These are phyloP conservation scores for Pangasius sanitwongsei DNA, from an alignment of 2,797 vertebrate species.

Conservation along the genomic window DNA sequence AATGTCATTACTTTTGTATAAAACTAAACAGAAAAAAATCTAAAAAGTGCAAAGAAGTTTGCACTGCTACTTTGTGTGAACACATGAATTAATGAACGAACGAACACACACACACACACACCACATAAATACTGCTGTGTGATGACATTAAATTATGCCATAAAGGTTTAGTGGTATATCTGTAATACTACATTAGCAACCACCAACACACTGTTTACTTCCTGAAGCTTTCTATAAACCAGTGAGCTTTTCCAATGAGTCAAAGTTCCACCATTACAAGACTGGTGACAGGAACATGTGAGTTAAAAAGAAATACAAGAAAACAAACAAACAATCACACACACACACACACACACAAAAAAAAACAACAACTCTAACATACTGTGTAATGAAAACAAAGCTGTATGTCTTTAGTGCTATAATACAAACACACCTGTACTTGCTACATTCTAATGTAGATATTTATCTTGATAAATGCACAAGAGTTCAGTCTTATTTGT, in stretches of 20 bases:
- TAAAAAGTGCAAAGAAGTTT: slow-evolving; percentile 1
- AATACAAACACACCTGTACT: slow-evolving; percentile 12
- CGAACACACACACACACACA: background rate
- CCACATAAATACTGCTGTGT: background rate
- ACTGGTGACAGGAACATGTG: background rate
- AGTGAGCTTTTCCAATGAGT: background rate
- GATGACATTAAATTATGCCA: background rate
- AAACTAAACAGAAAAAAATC: background rate
- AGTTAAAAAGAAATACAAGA: background rate
- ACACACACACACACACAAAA: background rate
- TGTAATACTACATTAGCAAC: slow-evolving; percentile 7
- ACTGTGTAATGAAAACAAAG: slow-evolving; percentile 10
- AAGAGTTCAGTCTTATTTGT: slow-evolving; percentile 5
- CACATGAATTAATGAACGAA: no score
- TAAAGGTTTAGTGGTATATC: background rate
- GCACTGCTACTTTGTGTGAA: slow-evolving; percentile 17
- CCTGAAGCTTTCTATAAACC: background rate
- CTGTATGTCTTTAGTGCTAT: slow-evolving; percentile 19
- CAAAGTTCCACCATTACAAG: background rate
- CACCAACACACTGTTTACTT: background rate
- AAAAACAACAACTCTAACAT: background rate
- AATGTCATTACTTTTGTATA: background rate
- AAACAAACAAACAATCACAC: background rate
- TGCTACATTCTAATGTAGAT: slow-evolving; percentile 38
- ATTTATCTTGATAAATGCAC: slow-evolving; percentile 23